Evolutionary conservation across 2,888 invertebrate genomes (phyloP).

Genomic region (Latheticus oryzae): DNA sequence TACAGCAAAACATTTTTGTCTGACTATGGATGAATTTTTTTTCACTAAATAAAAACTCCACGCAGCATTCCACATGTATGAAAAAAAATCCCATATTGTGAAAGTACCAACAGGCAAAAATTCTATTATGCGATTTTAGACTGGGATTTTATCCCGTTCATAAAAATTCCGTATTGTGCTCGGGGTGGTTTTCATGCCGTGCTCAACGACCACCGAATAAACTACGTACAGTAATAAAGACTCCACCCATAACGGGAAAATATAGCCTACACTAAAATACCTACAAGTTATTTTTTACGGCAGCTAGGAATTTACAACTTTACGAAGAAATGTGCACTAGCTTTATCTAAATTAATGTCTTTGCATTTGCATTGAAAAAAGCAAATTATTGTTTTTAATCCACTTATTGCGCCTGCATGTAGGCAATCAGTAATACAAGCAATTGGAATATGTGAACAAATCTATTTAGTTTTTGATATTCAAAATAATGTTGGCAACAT

Average conservation of each 20-base stretch:
- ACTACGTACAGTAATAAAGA: constrained; percentile 54
- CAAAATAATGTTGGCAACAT: too few relatives aligned
- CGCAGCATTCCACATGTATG: constrained; percentile 46
- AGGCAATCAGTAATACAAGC: constrained; percentile 12
- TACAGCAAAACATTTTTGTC: constrained; percentile 20
- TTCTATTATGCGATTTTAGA: constrained; percentile 55
- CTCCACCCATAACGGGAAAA: constrained; percentile 46
- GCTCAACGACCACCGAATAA: constrained; percentile 54
- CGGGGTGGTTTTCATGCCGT: constrained; percentile 51
- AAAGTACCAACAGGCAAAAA: constrained; percentile 48
- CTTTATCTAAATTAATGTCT: constrained; percentile 34
- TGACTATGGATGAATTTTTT: constrained; percentile 10
- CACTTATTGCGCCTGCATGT: too few relatives aligned
- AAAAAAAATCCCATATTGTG: constrained; percentile 49
- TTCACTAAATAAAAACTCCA: constrained; percentile 34
- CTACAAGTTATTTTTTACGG: constrained; percentile 43
- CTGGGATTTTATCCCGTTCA: constrained; percentile 54
- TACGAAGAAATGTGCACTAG: constrained; percentile 34
- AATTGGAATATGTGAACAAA: too few relatives aligned
- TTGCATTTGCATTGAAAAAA: constrained; percentile 13
- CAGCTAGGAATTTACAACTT: constrained; percentile 35
- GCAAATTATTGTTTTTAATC: too few relatives aligned
- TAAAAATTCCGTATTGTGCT: constrained; percentile 56
- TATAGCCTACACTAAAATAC: constrained; percentile 44
- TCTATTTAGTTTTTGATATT: too few relatives aligned